phyloP scores from a whole-genome alignment of 2,888 invertebrate genomes.

The Coremacera marginata region DNA sequence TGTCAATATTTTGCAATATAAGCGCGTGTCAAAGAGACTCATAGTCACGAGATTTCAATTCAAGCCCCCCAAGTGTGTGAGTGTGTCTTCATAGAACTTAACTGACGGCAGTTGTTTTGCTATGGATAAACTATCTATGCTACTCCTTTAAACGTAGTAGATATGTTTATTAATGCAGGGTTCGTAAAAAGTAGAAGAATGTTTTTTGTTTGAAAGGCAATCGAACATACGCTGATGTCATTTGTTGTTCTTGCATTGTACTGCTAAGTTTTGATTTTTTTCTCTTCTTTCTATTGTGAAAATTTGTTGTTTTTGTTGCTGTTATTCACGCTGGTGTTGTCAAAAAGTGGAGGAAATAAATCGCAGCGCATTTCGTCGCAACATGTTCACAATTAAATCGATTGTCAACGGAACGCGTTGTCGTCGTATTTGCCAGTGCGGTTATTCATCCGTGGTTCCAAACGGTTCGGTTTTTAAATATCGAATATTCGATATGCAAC shows the following conservation, averaged over 20 bases:
- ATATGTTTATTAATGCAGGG: too few relatives aligned
- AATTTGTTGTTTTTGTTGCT: not conserved
- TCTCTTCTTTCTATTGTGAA: not conserved
- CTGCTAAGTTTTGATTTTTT: not conserved
- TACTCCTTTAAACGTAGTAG: too few relatives aligned
- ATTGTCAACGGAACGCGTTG: slow-evolving; percentile 14
- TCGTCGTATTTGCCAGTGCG: not conserved
- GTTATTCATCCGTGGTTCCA: not conserved
- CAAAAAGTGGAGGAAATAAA: slow-evolving; percentile 37
- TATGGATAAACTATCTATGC: too few relatives aligned
- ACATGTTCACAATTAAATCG: slow-evolving; percentile 46
- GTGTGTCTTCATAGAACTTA: too few relatives aligned
- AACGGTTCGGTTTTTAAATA: not conserved
- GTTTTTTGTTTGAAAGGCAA: slow-evolving; percentile 3
- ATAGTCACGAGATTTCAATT: not conserved
- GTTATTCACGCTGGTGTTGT: not conserved
- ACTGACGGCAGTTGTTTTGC: too few relatives aligned
- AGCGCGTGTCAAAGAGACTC: not conserved
- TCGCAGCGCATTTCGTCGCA: slow-evolving; percentile 47
- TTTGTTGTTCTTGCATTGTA: not conserved
- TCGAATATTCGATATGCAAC: not conserved
- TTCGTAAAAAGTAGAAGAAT: not conserved
- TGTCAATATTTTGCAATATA: not conserved
- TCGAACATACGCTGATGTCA: slow-evolving; percentile 16
- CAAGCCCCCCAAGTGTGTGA: too few relatives aligned